These are phyloP conservation scores for Eretmocerus hayati DNA, from an alignment of 2,888 invertebrate species.

Conservation along the genomic window DNA sequence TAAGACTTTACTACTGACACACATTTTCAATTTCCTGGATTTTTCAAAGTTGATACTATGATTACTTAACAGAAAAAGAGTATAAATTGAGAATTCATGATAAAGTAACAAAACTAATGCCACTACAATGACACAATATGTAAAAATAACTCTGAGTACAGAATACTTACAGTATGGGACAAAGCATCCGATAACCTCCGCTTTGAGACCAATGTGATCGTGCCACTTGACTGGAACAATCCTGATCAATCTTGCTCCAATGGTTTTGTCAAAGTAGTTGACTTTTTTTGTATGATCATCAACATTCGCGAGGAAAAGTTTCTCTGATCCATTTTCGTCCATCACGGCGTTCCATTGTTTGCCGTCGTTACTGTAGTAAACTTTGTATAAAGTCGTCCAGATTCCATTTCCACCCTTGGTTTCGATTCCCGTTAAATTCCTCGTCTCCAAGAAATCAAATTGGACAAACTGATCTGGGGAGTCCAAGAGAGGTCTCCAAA, in stretches of 20 bases:
- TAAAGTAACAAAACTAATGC: not conserved
- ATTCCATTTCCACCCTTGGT: constrained; percentile 65
- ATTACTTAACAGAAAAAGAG: no score
- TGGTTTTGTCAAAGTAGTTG: constrained; percentile 65
- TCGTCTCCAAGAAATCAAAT: constrained; percentile 67
- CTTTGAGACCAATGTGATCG: constrained; percentile 62
- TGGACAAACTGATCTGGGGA: constrained; percentile 42
- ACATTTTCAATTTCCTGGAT: no score
- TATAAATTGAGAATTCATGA: not conserved
- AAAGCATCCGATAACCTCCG: constrained; percentile 75
- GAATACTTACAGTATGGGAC: constrained; percentile 58
- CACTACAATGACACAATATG: not conserved
- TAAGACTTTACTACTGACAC: no score
- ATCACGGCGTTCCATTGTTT: constrained; percentile 64
- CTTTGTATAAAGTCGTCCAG: constrained; percentile 69
- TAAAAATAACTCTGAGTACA: no score
- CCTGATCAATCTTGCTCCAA: constrained; percentile 65
- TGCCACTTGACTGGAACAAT: constrained; percentile 69
- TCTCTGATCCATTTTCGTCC: constrained; percentile 48
- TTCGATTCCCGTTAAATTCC: constrained; percentile 70
- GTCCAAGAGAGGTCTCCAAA: constrained; percentile 32
- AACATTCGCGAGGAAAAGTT: constrained; percentile 66
- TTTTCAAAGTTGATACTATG: no score
- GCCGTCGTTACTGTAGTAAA: constrained; percentile 68
- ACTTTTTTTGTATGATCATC: constrained; percentile 56